A percentile compares a stretch with the other conserved stretches of the same genome.
Conservation (phyloP, 64 coral and sea anemone species). For the Porites australiensis region DNA sequence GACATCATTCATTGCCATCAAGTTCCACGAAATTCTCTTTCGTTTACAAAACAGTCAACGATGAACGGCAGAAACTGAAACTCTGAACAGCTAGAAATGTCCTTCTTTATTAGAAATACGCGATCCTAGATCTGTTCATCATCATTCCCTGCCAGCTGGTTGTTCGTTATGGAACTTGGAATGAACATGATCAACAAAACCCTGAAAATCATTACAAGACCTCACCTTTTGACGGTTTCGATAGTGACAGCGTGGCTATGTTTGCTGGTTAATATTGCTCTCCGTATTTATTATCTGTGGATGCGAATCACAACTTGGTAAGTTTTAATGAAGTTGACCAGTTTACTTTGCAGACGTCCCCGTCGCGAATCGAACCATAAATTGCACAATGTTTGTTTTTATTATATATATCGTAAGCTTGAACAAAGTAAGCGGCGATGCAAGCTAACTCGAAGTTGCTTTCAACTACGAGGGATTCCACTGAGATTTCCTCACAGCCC, state of each 20-base stretch:
- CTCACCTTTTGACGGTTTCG: not conserved
- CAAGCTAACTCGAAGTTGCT: too few relatives aligned
- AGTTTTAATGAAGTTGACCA: not conserved
- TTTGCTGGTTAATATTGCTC: not conserved
- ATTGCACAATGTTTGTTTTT: not conserved
- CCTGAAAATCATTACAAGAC: not conserved
- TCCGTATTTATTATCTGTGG: constrained; percentile 10
- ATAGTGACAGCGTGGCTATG: not conserved
- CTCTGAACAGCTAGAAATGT: not conserved
- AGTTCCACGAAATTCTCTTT: not conserved
- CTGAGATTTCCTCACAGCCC: too few relatives aligned
- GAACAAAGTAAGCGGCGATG: too few relatives aligned
- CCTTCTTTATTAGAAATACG: not conserved
- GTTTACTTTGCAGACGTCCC: not conserved
- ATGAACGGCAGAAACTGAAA: not conserved
- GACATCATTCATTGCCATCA: not conserved
- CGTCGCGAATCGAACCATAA: too few relatives aligned
- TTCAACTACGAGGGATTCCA: too few relatives aligned
- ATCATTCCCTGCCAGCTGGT: not conserved
- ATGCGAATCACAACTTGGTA: constrained; percentile 28
- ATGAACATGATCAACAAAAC: not conserved
- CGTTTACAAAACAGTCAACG: not conserved
- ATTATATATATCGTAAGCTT: not conserved
- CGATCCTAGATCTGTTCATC: not conserved
- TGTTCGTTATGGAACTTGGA: too few relatives aligned